phyloP scores from a whole-genome alignment of 2,113 vertebrate species.

The Elephas maximus region DNA sequence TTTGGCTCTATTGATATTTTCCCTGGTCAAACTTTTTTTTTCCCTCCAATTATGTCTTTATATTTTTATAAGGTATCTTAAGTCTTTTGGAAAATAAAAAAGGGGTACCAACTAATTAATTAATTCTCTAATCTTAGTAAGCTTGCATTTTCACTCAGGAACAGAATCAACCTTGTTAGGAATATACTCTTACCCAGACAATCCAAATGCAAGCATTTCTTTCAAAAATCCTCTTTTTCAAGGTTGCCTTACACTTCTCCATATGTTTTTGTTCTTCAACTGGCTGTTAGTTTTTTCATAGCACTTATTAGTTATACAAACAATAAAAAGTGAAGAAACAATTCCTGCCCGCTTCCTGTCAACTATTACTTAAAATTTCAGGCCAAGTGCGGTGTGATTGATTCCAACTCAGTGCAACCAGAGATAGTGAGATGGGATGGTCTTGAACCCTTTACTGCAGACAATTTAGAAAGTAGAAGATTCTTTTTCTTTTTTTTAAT shows the following conservation, averaged over 20 bases:
- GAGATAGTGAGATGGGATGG: conserved; percentile 41
- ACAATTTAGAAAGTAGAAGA: conserved; percentile 5
- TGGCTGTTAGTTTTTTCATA: conserved; percentile 63
- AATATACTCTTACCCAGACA: background rate
- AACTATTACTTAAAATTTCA: conserved; percentile 68
- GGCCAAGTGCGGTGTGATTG: conserved; percentile 60
- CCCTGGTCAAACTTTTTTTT: conserved; percentile 6
- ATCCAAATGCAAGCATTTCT: conserved; percentile 59
- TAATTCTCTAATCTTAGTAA: background rate
- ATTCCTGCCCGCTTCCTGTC: conserved; percentile 68
- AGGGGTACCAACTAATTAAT: background rate
- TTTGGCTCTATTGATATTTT: conserved; percentile 45
- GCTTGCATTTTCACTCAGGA: background rate
- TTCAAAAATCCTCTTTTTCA: conserved; percentile 28
- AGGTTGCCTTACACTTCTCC: conserved; percentile 39
- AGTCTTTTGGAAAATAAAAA: background rate
- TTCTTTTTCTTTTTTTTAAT: background rate
- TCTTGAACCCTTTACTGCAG: background rate
- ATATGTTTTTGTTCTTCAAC: conserved; percentile 77
- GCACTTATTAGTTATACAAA: conserved; percentile 70
- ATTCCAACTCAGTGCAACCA: conserved; percentile 58
- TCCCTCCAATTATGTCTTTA: background rate
- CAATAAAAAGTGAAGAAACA: conserved; percentile 69
- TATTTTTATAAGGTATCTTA: background rate
- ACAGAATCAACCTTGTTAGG: background rate